These are phyloP conservation scores for Plagiodera versicolora DNA, from an alignment of 2,888 invertebrate genomes.

Conservation along the genomic window DNA sequence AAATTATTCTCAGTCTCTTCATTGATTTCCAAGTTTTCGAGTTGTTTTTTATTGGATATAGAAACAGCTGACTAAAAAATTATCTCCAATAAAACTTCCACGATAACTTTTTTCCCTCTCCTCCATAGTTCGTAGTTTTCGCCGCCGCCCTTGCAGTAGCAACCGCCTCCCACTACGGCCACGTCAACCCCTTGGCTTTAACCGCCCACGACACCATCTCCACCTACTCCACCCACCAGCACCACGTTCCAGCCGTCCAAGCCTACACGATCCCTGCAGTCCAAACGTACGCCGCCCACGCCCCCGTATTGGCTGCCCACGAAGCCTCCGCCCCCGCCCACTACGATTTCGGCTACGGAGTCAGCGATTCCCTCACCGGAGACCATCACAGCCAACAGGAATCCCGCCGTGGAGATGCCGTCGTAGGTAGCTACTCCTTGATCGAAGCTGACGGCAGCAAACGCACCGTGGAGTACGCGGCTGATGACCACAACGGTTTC, in stretches of 20 bases:
- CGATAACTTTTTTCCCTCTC: not conserved
- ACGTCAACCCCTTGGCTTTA: constrained; percentile 23
- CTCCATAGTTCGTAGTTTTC: constrained; percentile 28
- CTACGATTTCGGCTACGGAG: constrained; percentile 42
- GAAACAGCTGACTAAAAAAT: too few species aligned
- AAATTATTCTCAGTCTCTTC: too few species aligned
- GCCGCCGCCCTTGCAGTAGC: constrained; percentile 33
- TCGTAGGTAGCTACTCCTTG: constrained; percentile 57
- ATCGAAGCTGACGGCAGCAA: constrained; percentile 59
- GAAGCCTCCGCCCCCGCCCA: constrained; percentile 39
- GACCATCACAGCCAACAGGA: constrained; percentile 64
- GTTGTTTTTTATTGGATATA: too few species aligned
- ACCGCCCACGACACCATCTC: constrained; percentile 4
- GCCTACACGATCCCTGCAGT: constrained; percentile 31
- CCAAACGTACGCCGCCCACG: constrained; percentile 25
- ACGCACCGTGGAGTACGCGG: constrained; percentile 58
- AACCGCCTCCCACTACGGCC: constrained; percentile 26
- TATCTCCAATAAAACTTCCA: not conserved
- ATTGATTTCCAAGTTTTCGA: too few species aligned
- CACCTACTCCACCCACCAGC: constrained; percentile 16
- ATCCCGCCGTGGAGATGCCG: constrained; percentile 59
- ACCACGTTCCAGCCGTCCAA: constrained; percentile 31
- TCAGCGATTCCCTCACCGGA: constrained; percentile 50
- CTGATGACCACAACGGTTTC: constrained; percentile 59
- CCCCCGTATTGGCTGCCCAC: constrained; percentile 5